Evolutionary conservation across 2,797 vertebrate species (phyloP), one percentile per base, ranked within the genome.

Genomic region (Danio kyathit): DNA sequence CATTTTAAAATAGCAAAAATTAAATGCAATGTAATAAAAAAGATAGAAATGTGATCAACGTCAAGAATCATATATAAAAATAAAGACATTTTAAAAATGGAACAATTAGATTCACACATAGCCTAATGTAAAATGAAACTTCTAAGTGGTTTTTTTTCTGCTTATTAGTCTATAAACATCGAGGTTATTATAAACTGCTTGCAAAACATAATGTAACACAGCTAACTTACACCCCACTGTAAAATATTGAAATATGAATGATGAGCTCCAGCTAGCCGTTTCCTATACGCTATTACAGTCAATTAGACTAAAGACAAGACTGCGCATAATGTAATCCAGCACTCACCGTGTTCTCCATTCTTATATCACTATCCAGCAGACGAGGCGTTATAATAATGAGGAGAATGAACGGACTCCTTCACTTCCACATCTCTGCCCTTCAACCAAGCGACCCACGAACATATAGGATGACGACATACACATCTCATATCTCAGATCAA

Each of bases 381-480:
- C 7, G 51, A 72, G 41, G 12, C 48, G 43, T 67, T 71, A 51
- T 14, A 14, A 52, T 7, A 21, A 52, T 7, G 48, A 43, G 14
- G 67, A 21, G 48, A 16, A 56, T 64, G 60, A 63, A 63, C 60
- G 48, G 2, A 61, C 51, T 80, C 70, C 43, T 57, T 66, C 74
- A 54, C 54, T 19, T 78, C 51, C 51, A 56, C 61, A 63, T 56
- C 78, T 57, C 70, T 74, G 67, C 4, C 43, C 78, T 64, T 80
- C 67, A 63, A 64, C 19, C 29, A 73, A 44, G 63, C 19, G 57
- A 56, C 12, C 57, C 69, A 10, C 40, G 40, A 48, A 74, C 70
- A 66, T 40, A 56, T n/a, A 38, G 67, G 57, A 80, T 80, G 78
- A 80, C 77, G 78, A 80, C 78, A n/a, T n/a, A n/a, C n/a, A n/a